Base-by-base conservation (phyloP, 1,140 invertebrate genomes). In the Drosophila sechellia region DNA sequence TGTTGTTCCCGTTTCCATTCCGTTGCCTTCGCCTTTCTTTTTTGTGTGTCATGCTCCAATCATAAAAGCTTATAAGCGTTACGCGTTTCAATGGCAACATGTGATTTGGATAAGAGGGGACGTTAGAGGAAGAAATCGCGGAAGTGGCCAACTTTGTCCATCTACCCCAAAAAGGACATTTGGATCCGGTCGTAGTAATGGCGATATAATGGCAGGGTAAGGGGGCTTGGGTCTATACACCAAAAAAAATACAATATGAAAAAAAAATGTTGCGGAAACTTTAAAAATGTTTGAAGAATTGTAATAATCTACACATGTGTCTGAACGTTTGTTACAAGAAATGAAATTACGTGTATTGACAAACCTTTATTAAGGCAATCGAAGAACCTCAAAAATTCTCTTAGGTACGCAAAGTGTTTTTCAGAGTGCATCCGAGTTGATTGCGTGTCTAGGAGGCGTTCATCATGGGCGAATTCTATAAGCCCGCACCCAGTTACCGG, bases 381-480 rank as follows among this genome's bases (percentile, higher is more conserved):
- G 0, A 10, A 2, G 27, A 5, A 6, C 5, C 6, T 6, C 27
- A 5, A 27, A 1, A 27, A 4, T 5, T 27, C 4, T 35, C 10
- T 35, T 35, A 37, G 1, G 35, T 13, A 12, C 11, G 13, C 37
- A 11, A 13, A 39, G 6, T 42, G 4, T 45, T 45, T 20, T 20
- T 31, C n/a, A 22, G 0, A 43, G 64, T 68, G 64, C n/a, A 52
- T 4, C 13, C 22, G 64, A 35, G 20, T 52, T 43, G 37, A 31
- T 81, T 79, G 84, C 83, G 83, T 87, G 83, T 73, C 59, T 22
- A 35, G 31, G 54, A 45, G 48, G 60, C 84, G 79, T 87, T 83
- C 70, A 89, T 87, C 83, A 87, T 55, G 63, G 50, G 22, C 37
- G 52, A 79, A 89, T 87, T 87, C 83, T 89, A 87, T 87, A 87